Evolutionary conservation across 1,140 invertebrate species (phyloP), one percentile per base, ranked within the genome.

Genomic region (Adoxophyes honmai): DNA sequence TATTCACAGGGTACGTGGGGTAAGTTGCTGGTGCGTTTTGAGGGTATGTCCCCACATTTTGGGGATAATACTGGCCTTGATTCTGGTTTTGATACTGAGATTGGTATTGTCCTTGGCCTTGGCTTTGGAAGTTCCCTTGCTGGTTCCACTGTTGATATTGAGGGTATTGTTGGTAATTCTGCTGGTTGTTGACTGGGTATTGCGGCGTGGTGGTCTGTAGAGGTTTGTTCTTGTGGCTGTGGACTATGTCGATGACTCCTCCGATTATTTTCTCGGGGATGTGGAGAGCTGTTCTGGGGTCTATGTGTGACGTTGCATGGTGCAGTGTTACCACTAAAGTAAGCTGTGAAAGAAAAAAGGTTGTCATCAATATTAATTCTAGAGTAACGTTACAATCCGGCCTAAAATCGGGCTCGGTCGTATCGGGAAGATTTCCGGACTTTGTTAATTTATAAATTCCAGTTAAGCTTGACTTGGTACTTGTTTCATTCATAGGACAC

Each of bases 221-320:
- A 8, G 81, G 79, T 18, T 84, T 85, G 59, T 79, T 79, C 60
- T 88, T 88, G 52, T 88, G 82, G 18, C 68, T 81, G 33, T 85
- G 81, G 1, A 85, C 81, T 2, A 85, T 79, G 44, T 88, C 82
- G 10, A 88, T 87, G 9, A 87, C 78, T 4, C 83, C 79, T 5
- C 78, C 81, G 7, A 87, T 78, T 10, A 88, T 82, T 56, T 86
- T 86, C 54, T 88, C 85, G 0, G 85, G 78, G 7, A 83, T 81
- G 11, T 78, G 62, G 0, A 84, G 60, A 0, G 64, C 68, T 0
- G 68, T 85, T 52, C 75, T 55, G 0, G 65, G 60, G 57, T 81
- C 79, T 57, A 64, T 66, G n/a, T 68, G 21, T 9, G 56, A 61
- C 11, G 60, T 52, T 4, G 39, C 15, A 34, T 36, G 14, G 44